A percentile compares a stretch with the other conserved stretches of the same genome.
phyloP scores from a whole-genome alignment of 2,113 vertebrate genomes.

The Reinhardtius hippoglossoides region DNA sequence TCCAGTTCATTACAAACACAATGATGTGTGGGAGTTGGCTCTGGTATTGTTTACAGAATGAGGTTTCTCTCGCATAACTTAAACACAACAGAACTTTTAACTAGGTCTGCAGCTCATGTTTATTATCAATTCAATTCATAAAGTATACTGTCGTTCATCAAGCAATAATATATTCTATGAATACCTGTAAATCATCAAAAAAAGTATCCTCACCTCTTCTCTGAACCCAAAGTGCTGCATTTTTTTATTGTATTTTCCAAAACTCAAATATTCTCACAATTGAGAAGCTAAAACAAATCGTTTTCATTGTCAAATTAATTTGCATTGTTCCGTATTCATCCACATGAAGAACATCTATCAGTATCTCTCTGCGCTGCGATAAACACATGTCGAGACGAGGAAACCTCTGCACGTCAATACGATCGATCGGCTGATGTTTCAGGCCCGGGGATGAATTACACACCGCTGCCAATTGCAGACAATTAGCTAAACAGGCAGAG shows the following conservation, averaged over 20 bases:
- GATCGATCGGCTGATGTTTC: conserved; percentile 73
- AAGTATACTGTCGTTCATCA: background rate
- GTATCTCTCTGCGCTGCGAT: conserved; percentile 36
- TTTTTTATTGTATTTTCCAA: too few species aligned
- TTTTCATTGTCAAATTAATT: too few species aligned
- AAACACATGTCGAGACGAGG: conserved; percentile 56
- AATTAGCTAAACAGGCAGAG: conserved; percentile 74
- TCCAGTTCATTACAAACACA: conserved; percentile 22
- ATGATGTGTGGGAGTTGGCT: conserved; percentile 42
- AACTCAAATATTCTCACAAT: background rate
- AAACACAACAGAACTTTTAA: background rate
- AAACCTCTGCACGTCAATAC: conserved; percentile 45
- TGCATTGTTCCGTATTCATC: conserved; percentile 1
- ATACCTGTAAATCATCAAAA: background rate
- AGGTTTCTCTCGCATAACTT: background rate
- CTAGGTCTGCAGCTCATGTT: background rate
- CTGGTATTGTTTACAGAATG: conserved; percentile 7
- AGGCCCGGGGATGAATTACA: conserved; percentile 49
- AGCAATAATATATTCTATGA: background rate
- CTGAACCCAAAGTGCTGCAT: background rate
- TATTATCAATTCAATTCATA: background rate
- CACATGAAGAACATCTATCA: conserved; percentile 18
- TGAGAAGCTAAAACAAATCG: background rate
- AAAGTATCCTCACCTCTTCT: background rate
- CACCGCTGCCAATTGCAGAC: conserved; percentile 57